Base-by-base conservation (phyloP, 2,888 invertebrate species). In the Bibio marci region DNA sequence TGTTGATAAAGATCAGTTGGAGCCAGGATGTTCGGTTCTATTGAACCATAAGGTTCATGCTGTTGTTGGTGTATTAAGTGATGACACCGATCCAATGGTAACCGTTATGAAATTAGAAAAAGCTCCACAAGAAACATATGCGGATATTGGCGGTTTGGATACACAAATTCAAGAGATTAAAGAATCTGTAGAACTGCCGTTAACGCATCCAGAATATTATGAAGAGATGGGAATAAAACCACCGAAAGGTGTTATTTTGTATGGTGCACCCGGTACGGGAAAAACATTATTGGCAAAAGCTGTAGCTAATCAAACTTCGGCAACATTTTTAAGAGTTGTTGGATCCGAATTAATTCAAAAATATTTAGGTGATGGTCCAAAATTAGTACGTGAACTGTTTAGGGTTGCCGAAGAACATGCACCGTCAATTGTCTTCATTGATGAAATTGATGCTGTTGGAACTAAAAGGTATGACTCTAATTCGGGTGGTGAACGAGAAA, bases 141-240 rank as follows among this genome's bases (percentile, higher is more conserved):
- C 97, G 12, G 98, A 94, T 64, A 97, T 97, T 59, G 95, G 95
- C 54, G 95, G 94, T 13, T 67, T 97, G 11, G 95, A 95, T 56
- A 86, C 85, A 27, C 98, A 98, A 64, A 98, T 98, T 56, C 97
- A 91, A 59, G 87, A 92, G 64, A 92, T 92, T 43, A 92, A 92
- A 63, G 98, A 98, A 66, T 94, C 95, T 33, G 98, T 99, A 8
- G 98, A 99, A 59, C 64, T 98, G 44, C 98, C 98, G 0, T 65
- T 98, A 14, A 99, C 98, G 12, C 98, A 99, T 67, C 98, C 98
- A 1, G 98, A 99, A 62, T 97, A 97, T 63, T 98, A 98, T 58
- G 97, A 99, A 62, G 98, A 98, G 66, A 98, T 98, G 97, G 98
- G 98, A 41, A 98, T 99, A 50, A 92, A 94, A 56, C 97, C 98